A percentile compares a stretch with the other conserved stretches of the same genome.
Conservation (phyloP, 2,113 vertebrate genomes). For the Chrysochloris asiatica region DNA sequence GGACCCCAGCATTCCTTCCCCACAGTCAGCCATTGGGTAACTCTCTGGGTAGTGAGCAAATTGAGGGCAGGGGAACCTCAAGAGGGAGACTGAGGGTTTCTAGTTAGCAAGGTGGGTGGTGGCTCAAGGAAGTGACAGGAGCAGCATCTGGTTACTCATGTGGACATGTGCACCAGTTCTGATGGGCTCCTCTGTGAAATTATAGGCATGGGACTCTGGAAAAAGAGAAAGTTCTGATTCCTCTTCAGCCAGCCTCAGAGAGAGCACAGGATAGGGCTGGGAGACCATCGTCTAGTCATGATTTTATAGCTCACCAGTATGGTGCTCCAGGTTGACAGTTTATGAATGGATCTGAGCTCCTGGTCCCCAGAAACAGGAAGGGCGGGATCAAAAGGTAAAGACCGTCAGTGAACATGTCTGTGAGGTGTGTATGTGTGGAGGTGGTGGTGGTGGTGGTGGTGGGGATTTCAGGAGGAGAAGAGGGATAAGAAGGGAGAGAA, state of each 20-base stretch:
- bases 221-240: not conserved
- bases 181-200: not conserved
- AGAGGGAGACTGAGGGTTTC: not conserved
- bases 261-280: not conserved
- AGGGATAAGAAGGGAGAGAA: not conserved
- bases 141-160: not conserved
- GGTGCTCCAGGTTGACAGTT: not conserved
- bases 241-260: not conserved
- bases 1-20: not conserved
- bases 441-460: fast-evolving
- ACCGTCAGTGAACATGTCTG: not conserved
- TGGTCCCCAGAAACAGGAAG: not conserved
- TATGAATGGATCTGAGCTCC: not conserved
- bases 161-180: not conserved
- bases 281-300: not conserved
- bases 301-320: not conserved
- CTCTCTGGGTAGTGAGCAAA: not conserved
- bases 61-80: not conserved
- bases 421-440: too few relatives aligned
- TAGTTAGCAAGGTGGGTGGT: not conserved
- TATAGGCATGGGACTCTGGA: not conserved
- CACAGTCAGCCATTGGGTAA: too few relatives aligned
- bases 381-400: not conserved
- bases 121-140: not conserved
- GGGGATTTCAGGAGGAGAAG: not conserved